Percentiles rank a stretch among this genome's conserved stretches.
These are phyloP conservation scores for Biston stratarius DNA, from an alignment of 2,888 invertebrate species.

Conservation along the genomic window DNA sequence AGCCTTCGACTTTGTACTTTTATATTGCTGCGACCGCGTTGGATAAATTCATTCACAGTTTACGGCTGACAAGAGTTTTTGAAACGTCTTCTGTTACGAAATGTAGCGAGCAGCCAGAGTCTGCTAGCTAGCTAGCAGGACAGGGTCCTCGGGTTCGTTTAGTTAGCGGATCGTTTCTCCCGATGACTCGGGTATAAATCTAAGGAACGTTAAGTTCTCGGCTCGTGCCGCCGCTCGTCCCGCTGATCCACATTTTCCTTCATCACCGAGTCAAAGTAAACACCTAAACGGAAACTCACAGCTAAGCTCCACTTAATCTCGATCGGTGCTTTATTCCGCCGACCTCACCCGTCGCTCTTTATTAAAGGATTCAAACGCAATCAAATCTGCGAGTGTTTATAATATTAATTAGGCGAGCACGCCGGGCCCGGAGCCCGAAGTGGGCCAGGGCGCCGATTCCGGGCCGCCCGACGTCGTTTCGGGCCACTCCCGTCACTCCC, in stretches of 20 bases:
- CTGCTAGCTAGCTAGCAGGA: no score
- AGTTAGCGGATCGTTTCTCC: no score
- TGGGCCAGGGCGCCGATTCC: not conserved
- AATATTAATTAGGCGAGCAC: conserved; percentile 38
- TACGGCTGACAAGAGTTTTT: no score
- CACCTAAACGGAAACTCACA: not conserved
- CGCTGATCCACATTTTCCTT: not conserved
- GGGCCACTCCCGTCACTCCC: not conserved
- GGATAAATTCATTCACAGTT: no score
- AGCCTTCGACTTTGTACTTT: no score
- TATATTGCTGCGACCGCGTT: no score
- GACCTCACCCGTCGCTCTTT: conserved; percentile 18
- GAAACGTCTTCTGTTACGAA: no score
- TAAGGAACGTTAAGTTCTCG: no score
- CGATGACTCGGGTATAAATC: no score
- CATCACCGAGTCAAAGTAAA: not conserved
- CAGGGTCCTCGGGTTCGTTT: no score
- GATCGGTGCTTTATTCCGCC: conserved; percentile 3
- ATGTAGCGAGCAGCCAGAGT: not conserved
- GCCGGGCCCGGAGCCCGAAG: conserved; percentile 8
- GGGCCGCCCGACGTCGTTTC: not conserved
- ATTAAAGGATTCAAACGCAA: conserved; percentile 36
- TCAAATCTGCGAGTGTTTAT: conserved; percentile 43
- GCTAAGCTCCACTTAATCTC: conserved; percentile 15
- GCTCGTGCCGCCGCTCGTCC: no score